phyloP scores from a whole-genome alignment of 2,888 invertebrate species.

The Scrobipalpa atriplicella region DNA sequence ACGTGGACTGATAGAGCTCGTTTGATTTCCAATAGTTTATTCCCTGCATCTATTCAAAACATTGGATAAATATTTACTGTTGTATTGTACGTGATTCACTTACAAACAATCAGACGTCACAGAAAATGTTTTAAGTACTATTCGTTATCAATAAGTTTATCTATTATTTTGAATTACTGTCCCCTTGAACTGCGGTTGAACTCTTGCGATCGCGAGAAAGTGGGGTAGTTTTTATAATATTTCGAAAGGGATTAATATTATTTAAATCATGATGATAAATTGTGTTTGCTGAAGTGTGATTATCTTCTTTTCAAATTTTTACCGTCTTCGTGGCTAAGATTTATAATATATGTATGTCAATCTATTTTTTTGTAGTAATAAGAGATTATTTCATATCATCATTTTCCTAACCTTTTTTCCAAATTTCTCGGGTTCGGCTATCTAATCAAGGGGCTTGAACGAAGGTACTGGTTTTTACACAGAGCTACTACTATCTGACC shows the following conservation, averaged over 20 bases:
- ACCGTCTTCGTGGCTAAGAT: too few species aligned
- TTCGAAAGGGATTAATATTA: not conserved
- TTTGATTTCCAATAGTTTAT: too few species aligned
- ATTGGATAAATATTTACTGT: not conserved
- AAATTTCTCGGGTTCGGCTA: too few species aligned
- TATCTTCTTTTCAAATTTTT: too few species aligned
- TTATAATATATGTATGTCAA: not conserved
- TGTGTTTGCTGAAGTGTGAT: too few species aligned
- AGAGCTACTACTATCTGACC: too few species aligned
- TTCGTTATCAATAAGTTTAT: not conserved
- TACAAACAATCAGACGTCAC: slow-evolving; percentile 30
- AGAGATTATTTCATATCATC: too few species aligned
- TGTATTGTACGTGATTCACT: not conserved
- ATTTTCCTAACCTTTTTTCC: too few species aligned
- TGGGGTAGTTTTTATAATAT: not conserved
- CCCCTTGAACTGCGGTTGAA: not conserved
- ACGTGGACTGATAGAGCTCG: too few species aligned
- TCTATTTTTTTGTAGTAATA: not conserved
- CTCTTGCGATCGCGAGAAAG: not conserved
- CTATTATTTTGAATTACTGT: not conserved
- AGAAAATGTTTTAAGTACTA: not conserved
- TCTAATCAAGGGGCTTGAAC: too few species aligned
- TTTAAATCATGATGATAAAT: not conserved
- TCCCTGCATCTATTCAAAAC: too few species aligned
- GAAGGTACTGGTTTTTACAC: too few species aligned